Evolutionary conservation across 1,140 invertebrate species (phyloP), one percentile per base, ranked within the genome.

Genomic region (Monomorium pharaonis): DNA sequence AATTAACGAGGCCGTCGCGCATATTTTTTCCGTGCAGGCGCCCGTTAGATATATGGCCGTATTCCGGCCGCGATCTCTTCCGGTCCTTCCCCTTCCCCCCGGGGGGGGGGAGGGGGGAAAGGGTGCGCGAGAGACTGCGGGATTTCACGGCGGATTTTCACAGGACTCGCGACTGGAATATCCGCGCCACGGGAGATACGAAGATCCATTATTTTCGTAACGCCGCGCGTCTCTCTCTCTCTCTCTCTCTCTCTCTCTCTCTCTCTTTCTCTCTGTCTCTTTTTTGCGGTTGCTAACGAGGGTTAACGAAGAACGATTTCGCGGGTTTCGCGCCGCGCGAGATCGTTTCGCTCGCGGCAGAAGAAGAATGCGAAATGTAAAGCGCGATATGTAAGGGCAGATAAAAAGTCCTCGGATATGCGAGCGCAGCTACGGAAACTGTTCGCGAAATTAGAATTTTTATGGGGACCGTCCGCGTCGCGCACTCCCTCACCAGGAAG

Each of bases 391-490:
- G 51, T 62, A 54, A 42, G 78, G 63, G 44, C 21, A 85, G 86
- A 87, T 83, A 87, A 87, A 85, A 51, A 51, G 56, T 30, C 21
- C 24, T 27, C 37, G 80, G 60, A 86, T 87, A 74, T 87, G 65
- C 69, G 85, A 30, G 70, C 56, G 56, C 21, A 24, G 44, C 58
- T 54, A 27, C 42, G 49, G 70, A 74, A 84, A 74, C 49, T 49
- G 85, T 76, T 84, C 30, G 83, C 83, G 65, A 85, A 87, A 87
- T 87, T 87, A 87, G 83, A 87, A 87, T 87, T 87, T 85, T 87
- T 87, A 87, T 85, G 72, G 30, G 56, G 47, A 85, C 72, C 81
- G 70, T 30, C 44, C 49, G 12, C n/a, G 62, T 16, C 49, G 62
- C 42, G 24, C 33, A 47, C 24, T 69, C 56, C 62, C 63, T 21